Conservation (phyloP, 2,888 invertebrate genomes). For the Sarcophaga rosellei region DNA sequence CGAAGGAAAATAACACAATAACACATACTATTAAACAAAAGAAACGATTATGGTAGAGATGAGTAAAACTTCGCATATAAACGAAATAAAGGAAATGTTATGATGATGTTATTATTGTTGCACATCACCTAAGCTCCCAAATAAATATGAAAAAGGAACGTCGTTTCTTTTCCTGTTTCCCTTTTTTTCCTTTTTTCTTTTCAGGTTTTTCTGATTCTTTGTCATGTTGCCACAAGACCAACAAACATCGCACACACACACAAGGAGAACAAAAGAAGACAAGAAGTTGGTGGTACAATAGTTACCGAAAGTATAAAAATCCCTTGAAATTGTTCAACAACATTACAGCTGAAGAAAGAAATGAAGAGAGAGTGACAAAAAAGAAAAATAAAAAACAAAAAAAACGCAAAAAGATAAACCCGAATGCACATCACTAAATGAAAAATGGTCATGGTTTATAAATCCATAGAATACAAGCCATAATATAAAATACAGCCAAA, state of each 20-base stretch:
- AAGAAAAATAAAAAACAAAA: neutral
- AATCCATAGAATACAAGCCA: constrained; percentile 13
- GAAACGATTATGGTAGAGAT: constrained; percentile 9
- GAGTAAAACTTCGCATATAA: neutral
- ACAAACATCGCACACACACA: neutral
- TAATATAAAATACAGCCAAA: neutral
- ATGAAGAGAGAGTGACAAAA: neutral
- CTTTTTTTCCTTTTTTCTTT: neutral
- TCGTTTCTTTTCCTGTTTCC: neutral
- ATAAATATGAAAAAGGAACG: constrained; percentile 7
- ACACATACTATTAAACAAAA: constrained; percentile 28
- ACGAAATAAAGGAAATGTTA: constrained; percentile 12
- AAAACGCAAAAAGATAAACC: too few species aligned
- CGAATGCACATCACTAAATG: constrained; percentile 38
- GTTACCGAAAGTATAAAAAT: constrained; percentile 4
- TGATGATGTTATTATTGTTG: neutral
- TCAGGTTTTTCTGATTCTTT: neutral
- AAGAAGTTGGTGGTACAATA: neutral
- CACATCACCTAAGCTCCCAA: constrained; percentile 36
- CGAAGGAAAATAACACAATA: too few species aligned
- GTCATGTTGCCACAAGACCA: constrained; percentile 5
- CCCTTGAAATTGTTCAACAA: constrained; percentile 29
- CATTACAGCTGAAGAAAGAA: neutral
- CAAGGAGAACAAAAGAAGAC: neutral
- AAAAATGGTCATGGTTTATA: constrained; percentile 58